Evolutionary conservation across 2,888 invertebrate genomes (phyloP).

Genomic region (Athrips mouffetella): DNA sequence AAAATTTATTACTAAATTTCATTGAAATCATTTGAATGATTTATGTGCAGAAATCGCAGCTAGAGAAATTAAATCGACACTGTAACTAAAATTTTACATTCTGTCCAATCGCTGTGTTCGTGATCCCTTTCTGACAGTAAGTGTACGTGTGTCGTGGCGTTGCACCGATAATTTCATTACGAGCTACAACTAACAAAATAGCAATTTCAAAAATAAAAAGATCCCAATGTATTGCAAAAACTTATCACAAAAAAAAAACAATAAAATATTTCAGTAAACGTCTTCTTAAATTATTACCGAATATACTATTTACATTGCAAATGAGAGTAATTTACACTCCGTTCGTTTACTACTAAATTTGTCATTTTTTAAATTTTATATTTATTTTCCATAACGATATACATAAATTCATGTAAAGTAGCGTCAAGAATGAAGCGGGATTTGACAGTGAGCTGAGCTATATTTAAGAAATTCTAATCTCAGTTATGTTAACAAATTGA

Average conservation of each 20-base stretch:
- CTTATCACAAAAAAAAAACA: slow-evolving; percentile 58
- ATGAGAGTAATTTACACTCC: slow-evolving; percentile 63
- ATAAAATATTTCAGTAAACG: slow-evolving; percentile 38
- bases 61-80: too few relatives aligned
- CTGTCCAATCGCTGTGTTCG: slow-evolving; percentile 48
- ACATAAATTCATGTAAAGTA: slow-evolving; percentile 60
- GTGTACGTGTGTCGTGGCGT: slow-evolving; percentile 19
- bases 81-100: slow-evolving; percentile 23
- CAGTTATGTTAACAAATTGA: neutral
- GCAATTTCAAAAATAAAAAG: slow-evolving; percentile 38
- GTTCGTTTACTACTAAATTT: slow-evolving; percentile 68
- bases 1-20: slow-evolving; percentile 17
- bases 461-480: neutral
- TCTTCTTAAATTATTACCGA: slow-evolving; percentile 52
- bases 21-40: too few relatives aligned
- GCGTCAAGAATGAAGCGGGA: neutral
- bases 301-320: slow-evolving; percentile 73
- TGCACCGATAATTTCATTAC: slow-evolving; percentile 29
- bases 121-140: slow-evolving; percentile 14
- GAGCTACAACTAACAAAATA: slow-evolving; percentile 53
- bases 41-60: too few relatives aligned
- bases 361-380: slow-evolving; percentile 60
- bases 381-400: slow-evolving; percentile 61
- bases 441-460: neutral
- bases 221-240: slow-evolving; percentile 61